Base-by-base conservation (phyloP, 2,888 invertebrate genomes). In the Chorisops tibialis region DNA sequence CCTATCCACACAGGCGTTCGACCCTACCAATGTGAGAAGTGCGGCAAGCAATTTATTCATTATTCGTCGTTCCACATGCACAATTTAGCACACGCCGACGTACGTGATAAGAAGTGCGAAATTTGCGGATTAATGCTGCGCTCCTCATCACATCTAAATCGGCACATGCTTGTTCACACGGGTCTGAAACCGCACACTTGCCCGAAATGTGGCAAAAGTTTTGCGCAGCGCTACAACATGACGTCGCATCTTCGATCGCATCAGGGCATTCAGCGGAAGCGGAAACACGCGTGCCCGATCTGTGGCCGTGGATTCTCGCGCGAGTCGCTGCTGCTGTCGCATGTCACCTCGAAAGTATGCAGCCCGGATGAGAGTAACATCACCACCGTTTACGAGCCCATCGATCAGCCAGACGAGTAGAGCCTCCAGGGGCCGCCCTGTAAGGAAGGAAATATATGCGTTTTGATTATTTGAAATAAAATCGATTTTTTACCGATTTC, bases 1-100 rank as follows among this genome's bases (percentile, higher is more conserved):
- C 79, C 80, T 5, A 79, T 83, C 61, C 83, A 83, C 68, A 82
- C 82, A 1, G 82, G 81, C 1, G 79, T 79, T 66, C 72, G 71
- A 39, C 77, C 76, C 2, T 79, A 75, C 67, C 76, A 79, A 65
- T 80, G 80, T 64, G 76, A 78, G 58, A 66, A 74, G 21, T 80
- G 79, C 67, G 78, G 77, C 5, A 79, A 79, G 68, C 72, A 76
- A 59, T 80, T 79, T 66, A 69, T 77, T 11, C 78, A 79, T 69
- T 77, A 78, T 50, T 77, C 77, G 1, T 77, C 77, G 2, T 79
- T 79, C 64, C 77, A 75, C 59, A 76, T 78, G 75, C 79, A 80
- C 63, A 73, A 73, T 59, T 68, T 78, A 51, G 75, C 75, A 2
- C 79, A 81, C 66, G 70, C 63, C 37, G 61, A 66, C 60, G 69